Conservation (phyloP, 2,113 vertebrate species). For the Phylloscopus trochilus region DNA sequence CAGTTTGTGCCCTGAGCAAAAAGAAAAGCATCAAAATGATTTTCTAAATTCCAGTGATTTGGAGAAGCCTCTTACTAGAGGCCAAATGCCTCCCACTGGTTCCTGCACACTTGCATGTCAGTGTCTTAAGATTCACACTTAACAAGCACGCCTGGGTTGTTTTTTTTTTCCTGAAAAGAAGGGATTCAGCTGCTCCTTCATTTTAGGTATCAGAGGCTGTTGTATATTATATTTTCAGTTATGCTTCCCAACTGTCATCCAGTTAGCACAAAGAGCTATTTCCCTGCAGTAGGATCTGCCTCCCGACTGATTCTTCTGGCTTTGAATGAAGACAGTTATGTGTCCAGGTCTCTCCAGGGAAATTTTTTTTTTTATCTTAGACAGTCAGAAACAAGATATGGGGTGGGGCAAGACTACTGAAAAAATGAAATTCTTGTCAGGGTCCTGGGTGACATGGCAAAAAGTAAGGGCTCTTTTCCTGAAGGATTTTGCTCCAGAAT, state of each 20-base stretch:
- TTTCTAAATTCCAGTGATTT: not conserved
- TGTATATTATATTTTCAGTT: not conserved
- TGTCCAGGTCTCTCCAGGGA: not conserved
- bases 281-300: not conserved
- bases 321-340: not conserved
- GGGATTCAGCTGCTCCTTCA: not conserved
- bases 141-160: fast-evolving
- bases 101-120: not conserved
- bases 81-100: not conserved
- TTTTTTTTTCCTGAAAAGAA: not conserved
- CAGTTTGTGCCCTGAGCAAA: not conserved
- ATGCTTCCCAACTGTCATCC: not conserved
- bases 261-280: not conserved
- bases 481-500: not conserved
- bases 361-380: not conserved
- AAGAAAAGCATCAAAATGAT: not conserved
- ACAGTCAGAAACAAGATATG: not conserved
- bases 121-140: not conserved
- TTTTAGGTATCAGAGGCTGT: not conserved
- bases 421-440: not conserved
- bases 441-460: not conserved
- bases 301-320: not conserved
- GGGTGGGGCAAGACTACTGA: not conserved
- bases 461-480: not conserved
- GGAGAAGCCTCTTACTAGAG: not conserved